These are phyloP conservation scores for Dryobates pubescens DNA, from an alignment of 2,797 vertebrate species.

Conservation along the genomic window DNA sequence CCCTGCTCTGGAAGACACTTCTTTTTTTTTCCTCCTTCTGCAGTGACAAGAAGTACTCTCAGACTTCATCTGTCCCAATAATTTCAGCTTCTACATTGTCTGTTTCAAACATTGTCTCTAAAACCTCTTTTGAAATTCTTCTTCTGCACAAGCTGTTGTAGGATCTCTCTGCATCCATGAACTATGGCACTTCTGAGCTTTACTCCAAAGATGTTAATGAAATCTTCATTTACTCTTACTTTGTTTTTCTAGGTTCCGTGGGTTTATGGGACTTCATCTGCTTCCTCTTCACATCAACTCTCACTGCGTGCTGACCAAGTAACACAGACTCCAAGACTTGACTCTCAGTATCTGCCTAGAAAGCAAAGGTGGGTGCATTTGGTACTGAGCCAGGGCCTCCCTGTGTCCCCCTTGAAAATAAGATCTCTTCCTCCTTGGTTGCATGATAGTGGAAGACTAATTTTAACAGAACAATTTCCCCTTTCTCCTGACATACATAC, in stretches of 20 bases:
- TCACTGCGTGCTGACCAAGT: background rate
- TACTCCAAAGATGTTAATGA: background rate
- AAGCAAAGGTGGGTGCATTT: constrained; percentile 63
- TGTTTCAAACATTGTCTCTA: background rate
- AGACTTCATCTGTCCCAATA: background rate
- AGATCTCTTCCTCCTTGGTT: background rate
- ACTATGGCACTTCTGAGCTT: background rate
- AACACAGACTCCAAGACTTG: background rate
- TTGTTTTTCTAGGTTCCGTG: constrained; percentile 53
- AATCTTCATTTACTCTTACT: background rate
- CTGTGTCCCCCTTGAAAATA: background rate
- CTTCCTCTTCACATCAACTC: background rate
- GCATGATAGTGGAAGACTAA: background rate
- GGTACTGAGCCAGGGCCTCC: background rate
- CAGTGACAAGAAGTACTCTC: constrained; percentile 61
- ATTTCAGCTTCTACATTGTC: background rate
- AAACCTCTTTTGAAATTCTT: background rate
- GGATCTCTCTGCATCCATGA: background rate
- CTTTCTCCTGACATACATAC: background rate
- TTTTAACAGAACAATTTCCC: background rate
- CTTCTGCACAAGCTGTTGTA: background rate
- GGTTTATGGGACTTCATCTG: background rate
- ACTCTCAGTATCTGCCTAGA: constrained; percentile 14
- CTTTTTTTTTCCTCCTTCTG: background rate
- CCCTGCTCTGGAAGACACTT: background rate